Base-by-base conservation (phyloP, 2,113 vertebrate genomes). In the Anarrhichthys ocellatus region DNA sequence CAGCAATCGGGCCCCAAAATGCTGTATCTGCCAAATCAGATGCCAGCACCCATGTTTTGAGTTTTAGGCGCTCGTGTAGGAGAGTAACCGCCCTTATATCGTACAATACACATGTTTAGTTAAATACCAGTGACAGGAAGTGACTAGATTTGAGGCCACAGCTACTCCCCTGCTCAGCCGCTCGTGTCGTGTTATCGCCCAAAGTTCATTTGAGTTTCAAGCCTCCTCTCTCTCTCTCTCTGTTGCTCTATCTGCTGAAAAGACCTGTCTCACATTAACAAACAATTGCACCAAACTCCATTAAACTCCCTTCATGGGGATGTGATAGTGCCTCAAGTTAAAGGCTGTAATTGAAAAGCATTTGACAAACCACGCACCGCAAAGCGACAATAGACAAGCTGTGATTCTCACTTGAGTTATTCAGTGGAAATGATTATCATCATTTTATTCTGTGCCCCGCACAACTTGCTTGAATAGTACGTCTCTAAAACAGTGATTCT, bases 321-420 rank as follows among this genome's bases (percentile, higher is more conserved):
- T 86, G 90, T 75, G 90, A 90, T 92, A 87, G 82, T 77, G 89
- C 91, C 91, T 88, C 81, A 91, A 93, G 92, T 94, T 91, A 92
- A 88, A 93, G 89, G 84, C 88, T 92, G 88, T 92, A 92, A 93
- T 90, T 92, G 91, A 93, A 94, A 93, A 87, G 81, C 89, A 91
- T 93, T 93, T 93, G 91, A 92, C 92, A 92, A 92, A 93, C 83
- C 87, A 84, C 78, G 79, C 85, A 88, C 88, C 76, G 80, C 83
- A 89, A 90, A 90, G 88, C 59, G 77, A 88, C 90, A 92, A 89
- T 82, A 92, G 93, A 91, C 93, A 91, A 92, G 91, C 92, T 87
- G 88, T 81, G 89, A 91, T 79, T 91, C 89, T 91, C 91, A 79
- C 84, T 88, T 84, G 79, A 82, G 88, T 89, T 91, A 91, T 91